phyloP scores from a whole-genome alignment of 1,140 invertebrate species.

The Brachionus sp. region DNA sequence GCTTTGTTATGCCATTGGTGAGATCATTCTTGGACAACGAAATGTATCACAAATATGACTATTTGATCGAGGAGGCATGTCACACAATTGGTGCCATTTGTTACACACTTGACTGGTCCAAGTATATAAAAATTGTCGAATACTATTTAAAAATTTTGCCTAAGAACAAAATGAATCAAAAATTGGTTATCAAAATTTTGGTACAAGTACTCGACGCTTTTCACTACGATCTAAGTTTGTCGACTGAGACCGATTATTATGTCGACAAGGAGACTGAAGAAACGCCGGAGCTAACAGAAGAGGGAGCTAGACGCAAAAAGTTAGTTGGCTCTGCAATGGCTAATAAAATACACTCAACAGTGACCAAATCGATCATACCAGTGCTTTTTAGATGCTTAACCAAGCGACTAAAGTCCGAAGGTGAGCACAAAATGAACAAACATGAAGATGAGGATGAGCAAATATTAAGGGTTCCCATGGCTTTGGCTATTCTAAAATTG shows the following conservation, averaged over 20 bases:
- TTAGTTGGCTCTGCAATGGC: constrained; percentile 30
- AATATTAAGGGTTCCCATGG: constrained; percentile 81
- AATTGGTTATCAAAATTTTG: constrained; percentile 68
- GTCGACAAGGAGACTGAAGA: constrained; percentile 30
- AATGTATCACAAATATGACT: constrained; percentile 70
- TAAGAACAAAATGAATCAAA: constrained; percentile 70
- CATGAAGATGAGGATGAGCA: constrained; percentile 72
- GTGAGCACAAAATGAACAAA: constrained; percentile 69
- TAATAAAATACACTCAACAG: constrained; percentile 41
- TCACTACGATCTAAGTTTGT: constrained; percentile 74
- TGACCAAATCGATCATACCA: constrained; percentile 35
- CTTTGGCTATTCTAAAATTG: constrained; percentile 83
- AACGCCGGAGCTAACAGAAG: not conserved
- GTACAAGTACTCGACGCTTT: constrained; percentile 81
- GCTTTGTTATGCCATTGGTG: constrained; percentile 79
- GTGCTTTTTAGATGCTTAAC: constrained; percentile 8
- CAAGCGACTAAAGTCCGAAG: constrained; percentile 64
- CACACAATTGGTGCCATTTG: constrained; percentile 69
- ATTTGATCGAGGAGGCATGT: constrained; percentile 75
- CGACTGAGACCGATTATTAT: constrained; percentile 48
- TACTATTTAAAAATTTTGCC: constrained; percentile 74
- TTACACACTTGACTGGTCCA: constrained; percentile 75
- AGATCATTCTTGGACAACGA: constrained; percentile 75
- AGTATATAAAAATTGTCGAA: constrained; percentile 75
- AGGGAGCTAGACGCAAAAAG: not conserved